phyloP scores from a whole-genome alignment of 2,113 vertebrate species.

The Gymnocephalus cernua region DNA sequence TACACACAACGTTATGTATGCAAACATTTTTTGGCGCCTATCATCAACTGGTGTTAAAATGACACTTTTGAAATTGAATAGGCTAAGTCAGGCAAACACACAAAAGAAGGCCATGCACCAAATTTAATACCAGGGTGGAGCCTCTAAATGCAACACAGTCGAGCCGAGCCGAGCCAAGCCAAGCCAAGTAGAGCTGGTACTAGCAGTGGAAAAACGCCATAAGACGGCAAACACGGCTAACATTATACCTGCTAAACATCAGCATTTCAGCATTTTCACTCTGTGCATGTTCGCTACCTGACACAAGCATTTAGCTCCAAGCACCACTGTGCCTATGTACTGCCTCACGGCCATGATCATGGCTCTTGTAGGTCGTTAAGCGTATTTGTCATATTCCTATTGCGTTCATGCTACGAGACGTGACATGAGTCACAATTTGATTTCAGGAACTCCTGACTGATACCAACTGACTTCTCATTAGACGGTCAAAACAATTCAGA shows the following conservation, averaged over 20 bases:
- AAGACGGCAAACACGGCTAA: not conserved
- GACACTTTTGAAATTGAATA: not conserved
- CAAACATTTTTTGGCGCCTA: too few relatives aligned
- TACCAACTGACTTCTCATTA: conserved; percentile 8
- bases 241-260: not conserved
- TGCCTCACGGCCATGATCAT: too few relatives aligned
- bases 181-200: too few relatives aligned
- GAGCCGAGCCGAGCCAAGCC: too few relatives aligned
- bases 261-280: not conserved
- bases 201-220: too few relatives aligned
- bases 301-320: not conserved
- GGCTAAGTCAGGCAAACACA: conserved; percentile 5
- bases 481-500: conserved; percentile 51
- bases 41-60: not conserved
- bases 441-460: conserved; percentile 24
- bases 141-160: too few relatives aligned
- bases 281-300: too few relatives aligned
- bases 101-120: not conserved
- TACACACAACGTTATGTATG: not conserved
- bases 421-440: conserved; percentile 39
- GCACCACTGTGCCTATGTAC: not conserved
- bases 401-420: not conserved
- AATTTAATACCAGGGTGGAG: conserved; percentile 12
- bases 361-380: not conserved
- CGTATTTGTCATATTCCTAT: not conserved